phyloP scores from a whole-genome alignment of 2,797 vertebrate species.

The Danio aesculapii region DNA sequence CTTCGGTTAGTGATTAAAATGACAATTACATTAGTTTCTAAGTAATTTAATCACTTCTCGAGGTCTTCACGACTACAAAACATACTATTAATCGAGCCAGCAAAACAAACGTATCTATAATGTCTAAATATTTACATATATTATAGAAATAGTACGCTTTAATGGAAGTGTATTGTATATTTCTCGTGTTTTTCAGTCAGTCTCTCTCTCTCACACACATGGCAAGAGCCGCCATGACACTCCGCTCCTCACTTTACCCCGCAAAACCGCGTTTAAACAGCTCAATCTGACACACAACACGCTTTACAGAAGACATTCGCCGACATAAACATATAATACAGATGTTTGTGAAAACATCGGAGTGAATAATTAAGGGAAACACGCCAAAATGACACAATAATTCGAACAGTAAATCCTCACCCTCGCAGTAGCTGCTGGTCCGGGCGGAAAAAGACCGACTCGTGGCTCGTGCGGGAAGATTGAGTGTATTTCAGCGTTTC shows the following conservation, averaged over 20 bases:
- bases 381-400: background rate
- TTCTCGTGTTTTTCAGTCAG: background rate
- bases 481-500: background rate
- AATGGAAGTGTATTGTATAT: background rate
- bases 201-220: constrained; percentile 6
- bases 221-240: constrained; percentile 38
- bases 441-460: constrained; percentile 53
- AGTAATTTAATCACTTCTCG: too few species aligned
- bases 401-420: constrained; percentile 26
- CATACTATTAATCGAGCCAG: too few species aligned
- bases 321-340: background rate
- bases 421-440: constrained; percentile 31
- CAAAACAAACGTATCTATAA: rapidly evolving
- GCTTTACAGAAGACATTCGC: background rate
- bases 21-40: too few species aligned
- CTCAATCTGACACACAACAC: background rate
- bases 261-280: background rate
- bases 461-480: background rate
- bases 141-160: rapidly evolving
- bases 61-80: too few species aligned
- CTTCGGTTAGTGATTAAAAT: too few species aligned
- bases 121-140: too few species aligned
- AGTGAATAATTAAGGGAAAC: background rate
- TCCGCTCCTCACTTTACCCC: background rate
- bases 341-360: rapidly evolving